These are phyloP conservation scores for Hycleus cichorii DNA, from an alignment of 1,140 invertebrate genomes.

Conservation along the genomic window DNA sequence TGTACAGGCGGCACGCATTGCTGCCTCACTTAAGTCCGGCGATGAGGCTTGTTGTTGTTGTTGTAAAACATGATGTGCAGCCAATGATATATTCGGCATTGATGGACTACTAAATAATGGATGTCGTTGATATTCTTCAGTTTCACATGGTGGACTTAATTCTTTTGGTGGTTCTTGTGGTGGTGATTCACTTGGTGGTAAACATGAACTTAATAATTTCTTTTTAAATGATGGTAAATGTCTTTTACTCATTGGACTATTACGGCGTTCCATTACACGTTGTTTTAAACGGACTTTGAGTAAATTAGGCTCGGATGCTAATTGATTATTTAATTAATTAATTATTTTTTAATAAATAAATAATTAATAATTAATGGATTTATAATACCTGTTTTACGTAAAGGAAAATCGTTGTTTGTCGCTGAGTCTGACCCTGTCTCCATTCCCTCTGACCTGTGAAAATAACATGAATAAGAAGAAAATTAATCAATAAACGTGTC, in stretches of 20 bases:
- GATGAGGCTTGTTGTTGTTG: background rate
- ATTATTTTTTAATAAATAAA: too few species aligned
- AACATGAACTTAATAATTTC: conserved; percentile 39
- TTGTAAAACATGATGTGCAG: conserved; percentile 36
- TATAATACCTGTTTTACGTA: conserved; percentile 82
- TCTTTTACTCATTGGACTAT: conserved; percentile 77
- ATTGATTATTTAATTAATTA: conserved; percentile 31
- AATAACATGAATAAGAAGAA: background rate
- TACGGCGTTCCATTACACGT: conserved; percentile 83
- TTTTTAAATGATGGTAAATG: conserved; percentile 67
- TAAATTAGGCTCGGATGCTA: conserved; percentile 95
- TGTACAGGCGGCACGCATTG: conserved; percentile 64
- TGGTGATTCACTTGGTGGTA: conserved; percentile 40
- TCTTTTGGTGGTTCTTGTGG: conserved; percentile 42
- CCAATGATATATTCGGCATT: conserved; percentile 92
- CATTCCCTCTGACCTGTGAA: conserved; percentile 41
- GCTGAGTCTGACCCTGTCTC: conserved; percentile 35
- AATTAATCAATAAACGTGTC: background rate
- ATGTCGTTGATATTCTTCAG: conserved; percentile 46
- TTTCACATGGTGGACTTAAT: conserved; percentile 37
- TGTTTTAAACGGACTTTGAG: conserved; percentile 94
- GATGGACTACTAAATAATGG: conserved; percentile 89
- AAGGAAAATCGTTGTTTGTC: conserved; percentile 67
- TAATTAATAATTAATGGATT: background rate
- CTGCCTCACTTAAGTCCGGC: conserved; percentile 63